Evolutionary conservation across 2,888 invertebrate species (phyloP).

Genomic region (Parelbella ahira): DNA sequence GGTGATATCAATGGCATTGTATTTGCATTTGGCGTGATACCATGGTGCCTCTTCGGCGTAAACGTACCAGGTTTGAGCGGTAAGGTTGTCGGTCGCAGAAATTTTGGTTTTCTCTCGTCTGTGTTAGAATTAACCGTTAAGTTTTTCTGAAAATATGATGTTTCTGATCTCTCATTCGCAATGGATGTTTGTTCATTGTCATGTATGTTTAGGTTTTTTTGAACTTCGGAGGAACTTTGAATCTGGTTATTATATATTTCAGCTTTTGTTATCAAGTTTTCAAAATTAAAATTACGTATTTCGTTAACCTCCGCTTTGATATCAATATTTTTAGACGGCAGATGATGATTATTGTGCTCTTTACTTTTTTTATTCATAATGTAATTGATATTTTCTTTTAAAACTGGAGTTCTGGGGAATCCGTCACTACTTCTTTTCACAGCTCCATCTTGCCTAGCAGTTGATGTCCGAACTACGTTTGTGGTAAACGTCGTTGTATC

Average conservation of each 20-base stretch:
- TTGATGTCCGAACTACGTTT: slow-evolving; percentile 40
- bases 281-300: slow-evolving; percentile 70
- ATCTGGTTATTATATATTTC: slow-evolving; percentile 75
- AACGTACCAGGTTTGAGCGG: slow-evolving; percentile 92
- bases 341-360: slow-evolving; percentile 39
- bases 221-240: slow-evolving; percentile 63
- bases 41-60: slow-evolving; percentile 89
- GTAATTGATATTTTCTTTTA: slow-evolving; percentile 57
- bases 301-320: slow-evolving; percentile 53
- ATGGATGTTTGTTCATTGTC: slow-evolving; percentile 42
- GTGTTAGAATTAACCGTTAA: slow-evolving; percentile 42
- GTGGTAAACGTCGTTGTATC: slow-evolving; percentile 48
- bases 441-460: slow-evolving; percentile 48
- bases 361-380: slow-evolving; percentile 41
- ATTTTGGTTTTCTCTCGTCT: slow-evolving; percentile 82
- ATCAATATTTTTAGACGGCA: slow-evolving; percentile 42
- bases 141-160: slow-evolving; percentile 73
- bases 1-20: slow-evolving; percentile 93
- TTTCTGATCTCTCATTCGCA: slow-evolving; percentile 69
- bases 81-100: slow-evolving; percentile 89
- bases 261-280: slow-evolving; percentile 73
- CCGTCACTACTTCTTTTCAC: slow-evolving; percentile 61
- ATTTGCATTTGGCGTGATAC: slow-evolving; percentile 89
- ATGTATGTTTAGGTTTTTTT: slow-evolving; percentile 59
- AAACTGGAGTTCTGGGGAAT: slow-evolving; percentile 49